Percentiles rank a stretch among this genome's conserved stretches.
Conservation (phyloP, 2,113 vertebrate species). For the Myxocyprinus asiaticus region DNA sequence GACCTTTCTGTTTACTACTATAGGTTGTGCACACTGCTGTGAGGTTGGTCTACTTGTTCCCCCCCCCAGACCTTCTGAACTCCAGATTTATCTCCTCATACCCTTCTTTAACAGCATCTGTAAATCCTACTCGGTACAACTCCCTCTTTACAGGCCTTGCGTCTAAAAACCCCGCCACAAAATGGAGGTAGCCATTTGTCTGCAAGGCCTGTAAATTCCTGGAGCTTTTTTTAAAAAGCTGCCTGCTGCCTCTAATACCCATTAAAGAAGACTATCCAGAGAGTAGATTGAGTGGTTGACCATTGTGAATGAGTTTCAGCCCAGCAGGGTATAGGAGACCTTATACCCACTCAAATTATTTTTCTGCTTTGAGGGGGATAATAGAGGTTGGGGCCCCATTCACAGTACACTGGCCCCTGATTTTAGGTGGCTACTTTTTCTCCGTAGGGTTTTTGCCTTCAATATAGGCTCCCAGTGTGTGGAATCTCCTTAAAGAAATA, state of each 20-base stretch:
- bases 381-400: neutral
- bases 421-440: no score
- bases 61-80: slow-evolving; percentile 3
- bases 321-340: slow-evolving; percentile 34
- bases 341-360: neutral
- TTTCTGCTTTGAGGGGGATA: neutral
- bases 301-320: slow-evolving; percentile 22
- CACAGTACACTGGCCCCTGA: neutral
- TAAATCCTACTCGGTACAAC: slow-evolving; percentile 46
- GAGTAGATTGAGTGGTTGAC: slow-evolving; percentile 27
- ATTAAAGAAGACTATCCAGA: slow-evolving; percentile 35
- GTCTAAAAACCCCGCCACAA: slow-evolving; percentile 16
- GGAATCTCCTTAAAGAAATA: no score
- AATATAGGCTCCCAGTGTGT: no score
- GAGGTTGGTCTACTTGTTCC: slow-evolving; percentile 24
- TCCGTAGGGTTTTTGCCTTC: no score
- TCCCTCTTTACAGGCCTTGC: neutral
- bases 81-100: slow-evolving; percentile 56
- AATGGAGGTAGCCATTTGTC: slow-evolving; percentile 6
- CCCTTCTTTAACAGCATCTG: slow-evolving; percentile 42
- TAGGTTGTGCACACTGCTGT: neutral
- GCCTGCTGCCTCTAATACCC: slow-evolving; percentile 28
- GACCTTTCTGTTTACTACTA: slow-evolving; percentile 43
- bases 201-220: slow-evolving; percentile 42
- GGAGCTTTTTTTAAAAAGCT: neutral